These are phyloP conservation scores for Drosophila maculinotata DNA, from an alignment of 2,888 invertebrate species.

Conservation along the genomic window DNA sequence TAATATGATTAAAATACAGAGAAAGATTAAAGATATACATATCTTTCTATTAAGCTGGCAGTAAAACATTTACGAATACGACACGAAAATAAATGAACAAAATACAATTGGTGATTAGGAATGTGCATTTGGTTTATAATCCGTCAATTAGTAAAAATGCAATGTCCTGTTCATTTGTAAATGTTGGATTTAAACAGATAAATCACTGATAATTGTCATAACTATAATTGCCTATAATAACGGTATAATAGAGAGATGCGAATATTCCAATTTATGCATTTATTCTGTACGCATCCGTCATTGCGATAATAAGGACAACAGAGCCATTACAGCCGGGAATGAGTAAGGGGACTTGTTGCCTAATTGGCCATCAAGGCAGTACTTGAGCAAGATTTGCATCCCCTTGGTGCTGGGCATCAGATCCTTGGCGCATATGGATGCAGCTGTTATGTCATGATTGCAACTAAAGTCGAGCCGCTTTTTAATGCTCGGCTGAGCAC, in stretches of 20 bases:
- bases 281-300: neutral
- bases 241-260: too few species aligned
- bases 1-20: neutral
- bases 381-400: constrained; percentile 10
- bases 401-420: constrained; percentile 8
- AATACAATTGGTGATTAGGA: too few species aligned
- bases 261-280: neutral
- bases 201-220: too few species aligned
- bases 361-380: constrained; percentile 29
- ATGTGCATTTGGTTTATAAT: neutral
- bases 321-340: too few species aligned
- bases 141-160: too few species aligned
- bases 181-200: too few species aligned
- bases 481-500: constrained; percentile 35
- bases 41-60: neutral
- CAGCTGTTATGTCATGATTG: constrained; percentile 7
- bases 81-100: neutral
- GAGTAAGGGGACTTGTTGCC: constrained; percentile 5
- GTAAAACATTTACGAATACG: neutral
- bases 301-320: too few species aligned
- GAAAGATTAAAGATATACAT: neutral
- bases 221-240: too few species aligned
- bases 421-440: constrained; percentile 7
- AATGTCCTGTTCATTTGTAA: too few species aligned
- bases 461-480: constrained; percentile 40